phyloP scores from a whole-genome alignment of 2,113 vertebrate genomes.

The Empidonax alnorum region DNA sequence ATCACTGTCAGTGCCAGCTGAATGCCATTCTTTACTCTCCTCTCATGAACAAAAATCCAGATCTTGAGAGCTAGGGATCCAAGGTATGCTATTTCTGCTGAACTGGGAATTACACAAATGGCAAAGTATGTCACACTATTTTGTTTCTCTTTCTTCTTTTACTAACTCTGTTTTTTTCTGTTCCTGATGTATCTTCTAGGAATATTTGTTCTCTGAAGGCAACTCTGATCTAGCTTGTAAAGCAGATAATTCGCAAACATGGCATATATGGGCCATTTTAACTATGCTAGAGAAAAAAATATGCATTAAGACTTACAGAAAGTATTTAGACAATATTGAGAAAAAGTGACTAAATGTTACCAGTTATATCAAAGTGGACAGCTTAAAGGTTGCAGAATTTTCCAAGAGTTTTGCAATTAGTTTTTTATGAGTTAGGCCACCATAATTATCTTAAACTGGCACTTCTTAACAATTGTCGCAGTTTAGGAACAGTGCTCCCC shows the following conservation, averaged over 20 bases:
- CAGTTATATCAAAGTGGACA: background rate
- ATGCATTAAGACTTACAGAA: background rate
- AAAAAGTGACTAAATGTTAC: background rate
- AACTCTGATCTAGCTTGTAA: background rate
- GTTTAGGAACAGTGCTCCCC: background rate
- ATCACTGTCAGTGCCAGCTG: background rate
- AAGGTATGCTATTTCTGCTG: background rate
- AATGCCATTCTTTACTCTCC: background rate
- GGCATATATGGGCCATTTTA: background rate
- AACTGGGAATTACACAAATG: background rate
- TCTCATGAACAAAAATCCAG: background rate
- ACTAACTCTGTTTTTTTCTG: background rate
- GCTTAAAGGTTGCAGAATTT: background rate
- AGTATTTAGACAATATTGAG: background rate
- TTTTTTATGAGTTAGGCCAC: background rate
- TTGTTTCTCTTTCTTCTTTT: background rate
- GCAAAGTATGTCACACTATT: background rate
- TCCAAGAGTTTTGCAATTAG: background rate
- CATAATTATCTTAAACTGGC: background rate
- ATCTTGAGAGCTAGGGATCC: background rate
- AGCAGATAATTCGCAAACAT: background rate
- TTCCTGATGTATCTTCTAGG: background rate
- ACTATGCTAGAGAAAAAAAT: background rate
- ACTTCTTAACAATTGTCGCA: background rate
- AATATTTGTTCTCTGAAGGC: slow-evolving; percentile 6